These are phyloP conservation scores for Bombylius discolor DNA, from an alignment of 2,888 invertebrate species.

Conservation along the genomic window DNA sequence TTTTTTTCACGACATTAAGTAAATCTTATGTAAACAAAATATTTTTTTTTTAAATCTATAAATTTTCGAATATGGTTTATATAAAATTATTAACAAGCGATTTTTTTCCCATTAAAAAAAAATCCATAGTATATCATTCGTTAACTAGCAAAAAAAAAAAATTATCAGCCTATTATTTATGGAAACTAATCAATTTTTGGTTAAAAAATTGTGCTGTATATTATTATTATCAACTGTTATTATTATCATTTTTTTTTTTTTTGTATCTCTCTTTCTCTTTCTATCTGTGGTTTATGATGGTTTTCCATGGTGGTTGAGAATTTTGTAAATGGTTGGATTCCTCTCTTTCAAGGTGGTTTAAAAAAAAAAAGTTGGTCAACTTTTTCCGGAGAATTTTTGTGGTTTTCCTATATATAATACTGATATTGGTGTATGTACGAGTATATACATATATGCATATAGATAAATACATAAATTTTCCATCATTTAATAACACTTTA, in stretches of 20 bases:
- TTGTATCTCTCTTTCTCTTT: not conserved
- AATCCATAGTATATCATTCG: too few species aligned
- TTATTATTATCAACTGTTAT: not conserved
- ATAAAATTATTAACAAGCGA: too few species aligned
- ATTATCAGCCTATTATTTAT: not conserved
- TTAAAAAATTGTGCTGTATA: not conserved
- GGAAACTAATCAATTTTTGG: conserved; percentile 7
- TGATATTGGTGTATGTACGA: too few species aligned
- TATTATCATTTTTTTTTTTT: not conserved
- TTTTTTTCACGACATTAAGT: too few species aligned
- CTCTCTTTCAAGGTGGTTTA: not conserved
- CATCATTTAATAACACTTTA: too few species aligned
- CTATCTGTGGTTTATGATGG: not conserved
- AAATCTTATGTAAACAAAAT: too few species aligned
- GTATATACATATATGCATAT: too few species aligned
- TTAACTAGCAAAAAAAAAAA: too few species aligned
- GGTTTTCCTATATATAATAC: not conserved
- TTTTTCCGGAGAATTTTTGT: not conserved
- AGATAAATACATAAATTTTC: too few species aligned
- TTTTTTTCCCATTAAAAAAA: too few species aligned
- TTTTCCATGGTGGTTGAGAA: not conserved
- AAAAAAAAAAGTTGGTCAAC: not conserved
- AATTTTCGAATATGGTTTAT: too few species aligned
- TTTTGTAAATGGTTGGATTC: not conserved
- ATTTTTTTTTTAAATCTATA: too few species aligned